phyloP scores from a whole-genome alignment of 92 coral and sea anemone genomes.

The Parazoanthus darwini region DNA sequence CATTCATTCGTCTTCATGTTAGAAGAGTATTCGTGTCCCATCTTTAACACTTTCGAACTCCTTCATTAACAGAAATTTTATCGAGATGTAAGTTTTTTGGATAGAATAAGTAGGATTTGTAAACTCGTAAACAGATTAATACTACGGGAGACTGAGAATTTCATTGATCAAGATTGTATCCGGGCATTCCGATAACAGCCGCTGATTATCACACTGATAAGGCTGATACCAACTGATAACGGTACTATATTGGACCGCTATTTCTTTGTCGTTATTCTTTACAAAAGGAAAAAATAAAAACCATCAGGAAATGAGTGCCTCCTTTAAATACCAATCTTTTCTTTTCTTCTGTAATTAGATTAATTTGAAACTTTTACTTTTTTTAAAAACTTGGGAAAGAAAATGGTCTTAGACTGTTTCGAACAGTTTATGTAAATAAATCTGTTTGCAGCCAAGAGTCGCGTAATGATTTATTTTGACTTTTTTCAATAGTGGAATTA shows the following conservation, averaged over 20 bases:
- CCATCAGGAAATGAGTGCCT: conserved; percentile 6
- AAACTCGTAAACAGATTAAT: conserved; percentile 22
- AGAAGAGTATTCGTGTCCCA: no score
- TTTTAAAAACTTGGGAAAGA: background rate
- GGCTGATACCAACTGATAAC: conserved; percentile 9
- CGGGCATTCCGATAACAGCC: background rate
- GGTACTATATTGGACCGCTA: background rate
- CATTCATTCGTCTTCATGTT: no score
- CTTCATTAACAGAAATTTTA: background rate
- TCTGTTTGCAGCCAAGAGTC: background rate
- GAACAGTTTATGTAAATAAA: background rate
- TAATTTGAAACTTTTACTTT: background rate
- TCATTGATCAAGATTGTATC: background rate
- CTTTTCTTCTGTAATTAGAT: conserved; percentile 1
- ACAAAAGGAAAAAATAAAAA: background rate
- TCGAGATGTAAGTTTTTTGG: background rate
- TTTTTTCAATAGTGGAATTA: background rate
- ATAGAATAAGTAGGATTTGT: background rate
- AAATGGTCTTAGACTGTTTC: background rate
- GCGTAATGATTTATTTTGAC: background rate
- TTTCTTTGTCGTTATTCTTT: background rate
- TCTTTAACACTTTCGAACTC: background rate
- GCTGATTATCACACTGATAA: conserved; percentile 38
- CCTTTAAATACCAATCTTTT: conserved; percentile 2
- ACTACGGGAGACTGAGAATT: background rate